A percentile compares a stretch with the other conserved stretches of the same genome.
phyloP scores from a whole-genome alignment of 2,113 vertebrate species.

The Lutjanus erythropterus region DNA sequence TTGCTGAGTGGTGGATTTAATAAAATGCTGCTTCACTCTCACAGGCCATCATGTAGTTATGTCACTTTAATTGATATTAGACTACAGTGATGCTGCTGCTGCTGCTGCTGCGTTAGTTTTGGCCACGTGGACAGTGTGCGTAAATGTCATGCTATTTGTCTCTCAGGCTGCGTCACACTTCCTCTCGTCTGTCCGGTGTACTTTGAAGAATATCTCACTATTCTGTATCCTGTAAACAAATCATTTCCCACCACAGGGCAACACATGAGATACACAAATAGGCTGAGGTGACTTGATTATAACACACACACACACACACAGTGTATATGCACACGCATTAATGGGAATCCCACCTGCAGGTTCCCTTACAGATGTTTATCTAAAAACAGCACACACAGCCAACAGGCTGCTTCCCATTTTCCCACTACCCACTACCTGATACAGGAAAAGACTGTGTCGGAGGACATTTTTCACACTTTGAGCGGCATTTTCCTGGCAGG shows the following conservation, averaged over 20 bases:
- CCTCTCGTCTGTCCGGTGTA: slow-evolving; percentile 38
- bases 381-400: slow-evolving; percentile 51
- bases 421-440: slow-evolving; percentile 67
- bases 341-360: slow-evolving; percentile 70
- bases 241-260: slow-evolving; percentile 55
- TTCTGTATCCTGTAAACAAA: slow-evolving; percentile 70
- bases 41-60: neutral
- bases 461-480: slow-evolving; percentile 63
- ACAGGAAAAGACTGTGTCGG: slow-evolving; percentile 64
- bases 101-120: slow-evolving; percentile 32
- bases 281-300: slow-evolving; percentile 29
- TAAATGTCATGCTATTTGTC: slow-evolving; percentile 45
- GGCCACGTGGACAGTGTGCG: slow-evolving; percentile 30
- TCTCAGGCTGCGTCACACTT: slow-evolving; percentile 45
- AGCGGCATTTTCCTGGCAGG: slow-evolving; percentile 60
- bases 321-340: slow-evolving; percentile 21
- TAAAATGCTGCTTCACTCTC: slow-evolving; percentile 20
- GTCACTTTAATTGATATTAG: slow-evolving; percentile 32
- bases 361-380: slow-evolving; percentile 74
- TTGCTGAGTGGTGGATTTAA: slow-evolving; percentile 44
- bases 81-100: slow-evolving; percentile 11
- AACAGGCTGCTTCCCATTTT: slow-evolving; percentile 73
- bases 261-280: slow-evolving; percentile 30
- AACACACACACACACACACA: slow-evolving; percentile 10
- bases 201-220: slow-evolving; percentile 51